Base-by-base conservation (phyloP, 1,140 invertebrate genomes). In the Telenomus remus region DNA sequence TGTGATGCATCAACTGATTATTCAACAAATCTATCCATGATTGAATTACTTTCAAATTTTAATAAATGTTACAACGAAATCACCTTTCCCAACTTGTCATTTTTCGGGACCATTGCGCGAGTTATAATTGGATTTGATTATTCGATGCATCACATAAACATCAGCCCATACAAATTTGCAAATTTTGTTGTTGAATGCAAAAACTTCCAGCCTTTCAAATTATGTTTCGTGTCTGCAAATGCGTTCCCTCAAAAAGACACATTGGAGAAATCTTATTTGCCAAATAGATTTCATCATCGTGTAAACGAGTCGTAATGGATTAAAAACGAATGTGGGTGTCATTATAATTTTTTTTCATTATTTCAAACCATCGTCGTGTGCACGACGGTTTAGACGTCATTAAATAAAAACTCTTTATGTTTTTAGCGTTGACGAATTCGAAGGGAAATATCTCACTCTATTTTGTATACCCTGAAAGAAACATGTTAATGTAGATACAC, bases 321-420 rank as follows among this genome's bases (percentile, higher is more conserved):
- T 70, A 70, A 76, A 64, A 76, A 27, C 19, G 6, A 27, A 27
- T 1, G 19, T 6, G 19, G 19, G 19, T 27, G 19, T 27, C 6
- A 27, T 27, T 27, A n/a, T n/a, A n/a, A n/a, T 27, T 27, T 1
- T 27, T 27, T 27, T 27, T 27, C 47, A 48, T 53, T 70, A 70
- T 70, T 70, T 66, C 51, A 34, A 61, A 54, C 14, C n/a, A 50
- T 16, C 44, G 54, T 65, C 39, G 44, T 63, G 37, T 66, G 69
- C 79, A 78, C 72, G 70, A 79, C 79, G 80, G 80, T 82, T 82
- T 80, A 79, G 80, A 81, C 80, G 66, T 82, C 80, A 80, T 82
- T 82, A 82, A 82, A 81, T 79, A 79, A 75, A 78, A 82, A 81
- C 37, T 60, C 60, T 73, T 73, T 77, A 61, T 71, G 42, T 15